Evolutionary conservation across 2,797 vertebrate species (phyloP).

Genomic region (Pteropus rufus): DNA sequence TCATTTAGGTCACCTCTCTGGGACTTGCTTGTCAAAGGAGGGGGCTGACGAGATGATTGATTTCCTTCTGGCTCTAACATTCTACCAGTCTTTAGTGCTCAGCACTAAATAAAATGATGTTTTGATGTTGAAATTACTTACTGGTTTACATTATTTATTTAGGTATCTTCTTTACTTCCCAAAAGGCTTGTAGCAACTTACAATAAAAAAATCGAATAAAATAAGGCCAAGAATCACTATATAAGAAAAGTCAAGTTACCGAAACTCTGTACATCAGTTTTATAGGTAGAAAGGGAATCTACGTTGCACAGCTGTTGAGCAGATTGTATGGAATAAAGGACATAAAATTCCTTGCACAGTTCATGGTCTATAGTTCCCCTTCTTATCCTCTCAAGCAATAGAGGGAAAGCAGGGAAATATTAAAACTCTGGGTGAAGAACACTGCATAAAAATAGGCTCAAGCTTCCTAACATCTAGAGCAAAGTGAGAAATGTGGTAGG

Average conservation of each 20-base stretch:
- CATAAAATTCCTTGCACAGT: neutral
- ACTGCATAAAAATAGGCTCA: neutral
- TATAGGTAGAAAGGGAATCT: neutral
- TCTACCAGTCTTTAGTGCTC: neutral
- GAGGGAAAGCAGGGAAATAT: neutral
- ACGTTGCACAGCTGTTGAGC: neutral
- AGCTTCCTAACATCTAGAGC: neutral
- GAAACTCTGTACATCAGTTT: neutral
- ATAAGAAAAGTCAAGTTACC: neutral
- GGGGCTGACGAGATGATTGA: neutral
- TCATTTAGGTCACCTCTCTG: neutral
- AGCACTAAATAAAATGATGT: neutral
- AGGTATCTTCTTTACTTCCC: constrained; percentile 8
- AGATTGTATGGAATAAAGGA: neutral
- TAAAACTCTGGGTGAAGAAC: neutral
- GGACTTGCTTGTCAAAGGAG: neutral
- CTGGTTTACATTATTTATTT: constrained; percentile 40
- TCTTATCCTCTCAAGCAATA: neutral
- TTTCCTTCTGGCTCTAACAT: neutral
- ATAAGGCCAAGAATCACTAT: neutral
- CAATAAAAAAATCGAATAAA: neutral
- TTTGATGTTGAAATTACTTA: constrained; percentile 31
- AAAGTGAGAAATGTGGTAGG: neutral
- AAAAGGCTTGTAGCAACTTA: neutral
- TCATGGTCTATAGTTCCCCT: neutral